Evolutionary conservation across 2,113 vertebrate species (phyloP), one percentile per base, ranked within the genome.

Genomic region (Thryonomys swinderianus): DNA sequence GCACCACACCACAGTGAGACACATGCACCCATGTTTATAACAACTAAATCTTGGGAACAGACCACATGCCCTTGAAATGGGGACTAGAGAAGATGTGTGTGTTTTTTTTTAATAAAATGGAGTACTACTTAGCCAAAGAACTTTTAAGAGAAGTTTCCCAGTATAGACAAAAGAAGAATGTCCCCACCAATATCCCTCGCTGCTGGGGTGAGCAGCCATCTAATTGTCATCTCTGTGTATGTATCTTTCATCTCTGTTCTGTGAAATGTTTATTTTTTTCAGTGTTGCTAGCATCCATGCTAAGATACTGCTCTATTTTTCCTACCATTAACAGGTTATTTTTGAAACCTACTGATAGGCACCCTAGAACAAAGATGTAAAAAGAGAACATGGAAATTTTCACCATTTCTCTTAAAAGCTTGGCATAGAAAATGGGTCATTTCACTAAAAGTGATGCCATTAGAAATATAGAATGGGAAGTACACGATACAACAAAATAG

Each of bases 381-480:
- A 83, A 91, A 34, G 82, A 78, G 48, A 79, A 92, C 57, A 48
- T 23, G 62, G 88, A 95, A 55, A 92, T 93, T n/a, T 85, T 82
- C 48, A 57, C 59, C 67, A 71, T 71, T 96, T 81, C 78, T 66
- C 79, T 92, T 64, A 76, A 76, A 82, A 73, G 76, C 25, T 9
- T 61, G 66, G 32, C 66, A 69, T 8, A 71, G 76, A 64, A 87
- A 91, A 95, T 89, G 37, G 53, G 84, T 30, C 11, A 78, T 90
- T 88, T 94, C 61, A 79, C 64, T 80, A 37, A 91, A 91, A 95
- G 40, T 6, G 27, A 62, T 32, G 37, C 90, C 88, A 95, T 82
- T 95, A 85, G 45, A 95, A 78, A 25, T 21, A 55, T 4, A 23
- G 84, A 17, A 83, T 53, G 5, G 18, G 51, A 92, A 76, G 53